Evolutionary conservation across 2,888 invertebrate genomes (phyloP).

Genomic region (Craniophora ligustri): DNA sequence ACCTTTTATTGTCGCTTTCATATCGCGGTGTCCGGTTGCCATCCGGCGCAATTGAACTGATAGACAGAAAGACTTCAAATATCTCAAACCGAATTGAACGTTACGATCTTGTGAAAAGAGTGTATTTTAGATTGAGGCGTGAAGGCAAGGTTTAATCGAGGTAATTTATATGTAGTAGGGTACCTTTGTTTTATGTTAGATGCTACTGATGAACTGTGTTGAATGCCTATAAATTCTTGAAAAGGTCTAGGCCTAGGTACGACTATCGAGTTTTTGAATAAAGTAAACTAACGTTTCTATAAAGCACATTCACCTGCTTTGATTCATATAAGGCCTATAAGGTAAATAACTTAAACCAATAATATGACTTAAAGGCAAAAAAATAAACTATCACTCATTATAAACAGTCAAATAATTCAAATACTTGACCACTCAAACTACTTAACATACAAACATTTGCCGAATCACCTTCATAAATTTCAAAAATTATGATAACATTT

Average conservation of each 20-base stretch:
- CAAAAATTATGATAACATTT: not conserved
- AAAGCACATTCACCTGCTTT: too few species aligned
- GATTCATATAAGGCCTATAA: too few species aligned
- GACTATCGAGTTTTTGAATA: too few species aligned
- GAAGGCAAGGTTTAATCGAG: constrained; percentile 49
- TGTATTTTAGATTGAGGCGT: constrained; percentile 21
- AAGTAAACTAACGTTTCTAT: too few species aligned
- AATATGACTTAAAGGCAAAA: constrained; percentile 28
- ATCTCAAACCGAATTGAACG: constrained; percentile 17
- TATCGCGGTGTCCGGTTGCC: constrained; percentile 86
- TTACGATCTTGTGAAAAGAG: not conserved
- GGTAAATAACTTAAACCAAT: constrained; percentile 6
- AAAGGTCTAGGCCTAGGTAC: too few species aligned
- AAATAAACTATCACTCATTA: constrained; percentile 38
- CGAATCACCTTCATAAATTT: constrained; percentile 17
- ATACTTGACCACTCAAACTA: constrained; percentile 44
- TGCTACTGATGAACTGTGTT: constrained; percentile 50
- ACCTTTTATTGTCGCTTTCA: constrained; percentile 88
- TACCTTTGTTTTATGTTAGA: constrained; percentile 60
- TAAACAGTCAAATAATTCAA: constrained; percentile 51
- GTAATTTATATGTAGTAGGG: constrained; percentile 55
- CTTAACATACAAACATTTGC: constrained; percentile 38
- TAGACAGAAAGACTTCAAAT: constrained; percentile 55
- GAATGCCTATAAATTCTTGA: constrained; percentile 5
- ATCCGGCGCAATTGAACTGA: constrained; percentile 78